Percentiles rank a stretch among this genome's conserved stretches.
Conservation (phyloP, 1,140 invertebrate species). For the Papilio polytes region DNA sequence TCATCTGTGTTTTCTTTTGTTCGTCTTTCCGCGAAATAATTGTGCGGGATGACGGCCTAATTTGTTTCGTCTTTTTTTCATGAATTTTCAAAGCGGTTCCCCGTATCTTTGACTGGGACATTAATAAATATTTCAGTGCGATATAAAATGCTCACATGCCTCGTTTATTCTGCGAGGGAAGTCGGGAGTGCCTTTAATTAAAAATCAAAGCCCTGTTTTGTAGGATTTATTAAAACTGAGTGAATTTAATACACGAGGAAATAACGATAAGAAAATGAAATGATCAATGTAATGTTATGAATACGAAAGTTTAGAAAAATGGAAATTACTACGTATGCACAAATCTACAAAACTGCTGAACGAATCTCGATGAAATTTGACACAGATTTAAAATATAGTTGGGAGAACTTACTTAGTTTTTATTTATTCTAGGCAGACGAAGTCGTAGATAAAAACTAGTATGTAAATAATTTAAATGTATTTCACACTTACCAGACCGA, state of each 20-base stretch:
- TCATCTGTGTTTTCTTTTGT: slow-evolving; percentile 65
- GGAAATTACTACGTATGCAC: too few relatives aligned
- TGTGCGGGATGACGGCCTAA: slow-evolving; percentile 62
- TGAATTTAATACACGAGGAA: neutral
- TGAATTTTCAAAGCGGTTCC: slow-evolving; percentile 55
- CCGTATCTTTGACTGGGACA: slow-evolving; percentile 55
- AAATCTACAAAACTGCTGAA: too few relatives aligned
- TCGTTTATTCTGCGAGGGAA: slow-evolving; percentile 51
- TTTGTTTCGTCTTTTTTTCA: slow-evolving; percentile 62
- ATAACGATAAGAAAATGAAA: neutral
- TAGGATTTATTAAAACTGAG: neutral
- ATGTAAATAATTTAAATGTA: neutral
- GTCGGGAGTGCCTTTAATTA: neutral
- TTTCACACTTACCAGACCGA: neutral
- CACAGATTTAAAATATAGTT: too few relatives aligned
- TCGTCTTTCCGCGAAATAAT: slow-evolving; percentile 66
- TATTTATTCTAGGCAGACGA: too few relatives aligned
- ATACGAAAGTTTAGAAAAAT: too few relatives aligned
- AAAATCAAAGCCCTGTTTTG: slow-evolving; percentile 6
- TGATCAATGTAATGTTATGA: neutral
- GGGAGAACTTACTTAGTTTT: too few relatives aligned
- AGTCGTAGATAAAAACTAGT: too few relatives aligned
- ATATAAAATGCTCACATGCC: slow-evolving; percentile 62
- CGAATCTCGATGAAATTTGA: too few relatives aligned
- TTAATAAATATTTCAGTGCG: slow-evolving; percentile 54